These are phyloP conservation scores for Dasypolia templi DNA, from an alignment of 2,888 invertebrate species.

Conservation along the genomic window DNA sequence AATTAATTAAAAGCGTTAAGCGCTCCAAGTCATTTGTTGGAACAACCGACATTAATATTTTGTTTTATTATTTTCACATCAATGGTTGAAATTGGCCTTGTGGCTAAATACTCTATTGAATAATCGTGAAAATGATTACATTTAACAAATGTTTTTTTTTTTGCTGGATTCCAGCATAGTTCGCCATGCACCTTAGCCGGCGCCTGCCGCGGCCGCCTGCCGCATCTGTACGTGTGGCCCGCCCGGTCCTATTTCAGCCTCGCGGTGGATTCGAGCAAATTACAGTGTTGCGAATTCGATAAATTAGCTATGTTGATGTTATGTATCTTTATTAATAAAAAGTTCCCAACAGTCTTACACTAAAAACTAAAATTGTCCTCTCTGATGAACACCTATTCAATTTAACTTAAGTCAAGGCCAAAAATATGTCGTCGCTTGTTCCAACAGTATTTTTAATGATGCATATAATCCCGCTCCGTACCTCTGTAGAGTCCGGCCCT, in stretches of 20 bases:
- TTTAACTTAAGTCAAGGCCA: background rate
- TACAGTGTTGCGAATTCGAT: too few species aligned
- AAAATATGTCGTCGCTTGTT: slow-evolving; percentile 2
- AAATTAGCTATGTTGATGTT: too few species aligned
- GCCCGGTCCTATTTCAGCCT: too few species aligned
- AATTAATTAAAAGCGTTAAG: slow-evolving; percentile 48
- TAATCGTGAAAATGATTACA: background rate
- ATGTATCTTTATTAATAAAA: background rate
- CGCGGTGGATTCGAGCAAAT: too few species aligned
- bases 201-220: too few species aligned
- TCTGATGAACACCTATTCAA: background rate
- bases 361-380: background rate
- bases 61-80: background rate
- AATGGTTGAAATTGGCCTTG: background rate
- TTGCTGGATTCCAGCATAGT: too few species aligned
- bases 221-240: too few species aligned
- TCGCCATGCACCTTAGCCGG: too few species aligned
- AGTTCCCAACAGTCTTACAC: background rate
- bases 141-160: background rate
- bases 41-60: slow-evolving; percentile 22
- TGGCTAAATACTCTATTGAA: background rate
- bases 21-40: slow-evolving; percentile 42
- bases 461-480: slow-evolving; percentile 74
- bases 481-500: slow-evolving; percentile 94
- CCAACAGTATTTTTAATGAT: background rate